These are phyloP conservation scores for Saturnia japonica DNA, from an alignment of 2,888 invertebrate genomes.

Conservation along the genomic window DNA sequence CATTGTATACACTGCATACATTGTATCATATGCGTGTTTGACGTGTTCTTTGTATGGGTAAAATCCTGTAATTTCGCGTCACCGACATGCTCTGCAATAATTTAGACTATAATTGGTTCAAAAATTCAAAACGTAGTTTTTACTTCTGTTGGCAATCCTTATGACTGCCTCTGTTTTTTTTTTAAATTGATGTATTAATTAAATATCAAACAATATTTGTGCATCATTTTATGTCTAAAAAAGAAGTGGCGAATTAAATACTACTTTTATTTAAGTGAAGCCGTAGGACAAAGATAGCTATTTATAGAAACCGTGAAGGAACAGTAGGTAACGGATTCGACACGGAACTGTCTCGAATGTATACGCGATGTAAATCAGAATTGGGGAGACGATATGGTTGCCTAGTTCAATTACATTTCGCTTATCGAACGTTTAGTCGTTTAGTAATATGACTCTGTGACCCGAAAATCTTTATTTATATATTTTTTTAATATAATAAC, in stretches of 20 bases:
- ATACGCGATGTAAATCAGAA: conserved; percentile 62
- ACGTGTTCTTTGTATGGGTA: too few relatives aligned
- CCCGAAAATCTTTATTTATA: background rate
- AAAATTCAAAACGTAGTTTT: too few relatives aligned
- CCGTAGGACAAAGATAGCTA: conserved; percentile 79
- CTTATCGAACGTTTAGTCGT: conserved; percentile 7
- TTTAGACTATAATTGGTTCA: too few relatives aligned
- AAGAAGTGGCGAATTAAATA: background rate
- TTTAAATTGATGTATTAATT: too few relatives aligned
- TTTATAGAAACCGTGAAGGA: conserved; percentile 80
- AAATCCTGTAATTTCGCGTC: too few relatives aligned
- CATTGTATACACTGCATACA: too few relatives aligned
- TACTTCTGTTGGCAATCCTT: too few relatives aligned
- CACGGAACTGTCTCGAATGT: conserved; percentile 50
- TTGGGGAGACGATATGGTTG: conserved; percentile 24
- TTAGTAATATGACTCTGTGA: background rate
- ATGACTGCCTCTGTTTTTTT: too few relatives aligned
- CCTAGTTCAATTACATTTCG: conserved; percentile 1
- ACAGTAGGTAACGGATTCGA: conserved; percentile 77
- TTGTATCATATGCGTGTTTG: too few relatives aligned
- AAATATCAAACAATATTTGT: too few relatives aligned
- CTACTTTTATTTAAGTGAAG: conserved; percentile 30
- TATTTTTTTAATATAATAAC: background rate
- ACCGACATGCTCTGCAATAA: too few relatives aligned
- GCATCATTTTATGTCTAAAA: too few relatives aligned